phyloP scores from a whole-genome alignment of 2,888 invertebrate genomes.

The Auanema freiburgensis region DNA sequence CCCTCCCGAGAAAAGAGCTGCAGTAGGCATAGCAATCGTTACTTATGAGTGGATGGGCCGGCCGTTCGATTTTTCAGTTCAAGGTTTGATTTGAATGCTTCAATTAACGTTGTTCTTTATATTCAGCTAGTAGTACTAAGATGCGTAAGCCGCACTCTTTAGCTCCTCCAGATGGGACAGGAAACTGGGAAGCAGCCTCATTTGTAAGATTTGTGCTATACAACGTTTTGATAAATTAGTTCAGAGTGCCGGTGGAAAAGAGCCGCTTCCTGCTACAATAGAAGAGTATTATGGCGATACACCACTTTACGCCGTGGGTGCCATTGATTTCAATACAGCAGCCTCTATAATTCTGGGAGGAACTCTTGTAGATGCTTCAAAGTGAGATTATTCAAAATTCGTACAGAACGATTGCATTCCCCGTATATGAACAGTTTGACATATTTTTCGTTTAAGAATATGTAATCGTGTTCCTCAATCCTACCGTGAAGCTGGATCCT shows the following conservation, averaged over 20 bases:
- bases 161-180: slow-evolving; percentile 13
- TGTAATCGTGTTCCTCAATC: slow-evolving; percentile 39
- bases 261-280: slow-evolving; percentile 12
- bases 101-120: not conserved
- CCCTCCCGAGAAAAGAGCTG: slow-evolving; percentile 11
- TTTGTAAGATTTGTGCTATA: slow-evolving; percentile 11
- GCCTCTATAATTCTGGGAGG: slow-evolving; percentile 42
- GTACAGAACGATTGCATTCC: not conserved
- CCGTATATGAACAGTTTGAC: not conserved
- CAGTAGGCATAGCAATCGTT: slow-evolving; percentile 24
- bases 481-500: slow-evolving; percentile 43
- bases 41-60: slow-evolving; percentile 41
- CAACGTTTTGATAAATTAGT: not conserved
- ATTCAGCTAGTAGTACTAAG: not conserved
- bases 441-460: slow-evolving; percentile 24
- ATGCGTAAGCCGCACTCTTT: slow-evolving; percentile 4
- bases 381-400: slow-evolving; percentile 10
- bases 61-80: slow-evolving; percentile 18
- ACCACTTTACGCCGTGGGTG: slow-evolving; percentile 35
- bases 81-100: not conserved
- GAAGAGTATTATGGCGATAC: slow-evolving; percentile 14
- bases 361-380: slow-evolving; percentile 25
- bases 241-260: not conserved
- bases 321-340: slow-evolving; percentile 39
- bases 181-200: slow-evolving; percentile 24